Evolutionary conservation across 2,113 vertebrate genomes (phyloP), one percentile per base, ranked within the genome.

Genomic region (Struthio camelus): DNA sequence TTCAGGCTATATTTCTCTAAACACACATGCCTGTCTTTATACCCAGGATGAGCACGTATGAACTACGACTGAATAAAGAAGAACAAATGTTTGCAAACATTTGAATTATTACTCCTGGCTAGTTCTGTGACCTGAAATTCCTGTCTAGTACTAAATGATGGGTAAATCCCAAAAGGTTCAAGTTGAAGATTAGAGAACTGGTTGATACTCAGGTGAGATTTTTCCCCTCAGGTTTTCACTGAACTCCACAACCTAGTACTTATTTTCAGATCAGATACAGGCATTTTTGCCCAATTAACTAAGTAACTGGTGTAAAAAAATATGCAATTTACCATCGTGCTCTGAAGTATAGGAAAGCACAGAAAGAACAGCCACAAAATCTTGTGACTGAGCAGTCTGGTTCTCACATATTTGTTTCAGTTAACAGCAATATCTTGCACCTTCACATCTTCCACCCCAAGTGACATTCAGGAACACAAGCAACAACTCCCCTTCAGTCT

Each of bases 401-500:
- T 36, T 80, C 46, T 80, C 10, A 1, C n/a, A 22, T 15, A 51
- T 77, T 67, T 12, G 36, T 18, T 80, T 51, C 4, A 2, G 54
- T 28, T 1, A 79, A 4, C 50, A 64, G 76, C 71, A 36, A 9
- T 3, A 22, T 48, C 48, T 34, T 24, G 11, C n/a, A 71, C 48
- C 79, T 75, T 59, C 58, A 40, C 81, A 28, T 75, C 84, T 22
- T 9, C 72, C 85, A 48, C n/a, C 70, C 66, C 9, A 12, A 23
- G 42, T 23, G 92, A 44, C 30, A 3, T 7, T 36, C 51, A 30
- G 81, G 87, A 75, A 36, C 42, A 27, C 5, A 27, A 46, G 51
- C 73, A 44, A 7, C 5, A 22, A 13, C 12, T 61, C 46, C 40
- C 46, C 1, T 0, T 11, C 2, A 0, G 8, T 12, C 46, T 32